These are phyloP conservation scores for Tuberolachnus salignus DNA, from an alignment of 2,888 invertebrate genomes.

Conservation along the genomic window DNA sequence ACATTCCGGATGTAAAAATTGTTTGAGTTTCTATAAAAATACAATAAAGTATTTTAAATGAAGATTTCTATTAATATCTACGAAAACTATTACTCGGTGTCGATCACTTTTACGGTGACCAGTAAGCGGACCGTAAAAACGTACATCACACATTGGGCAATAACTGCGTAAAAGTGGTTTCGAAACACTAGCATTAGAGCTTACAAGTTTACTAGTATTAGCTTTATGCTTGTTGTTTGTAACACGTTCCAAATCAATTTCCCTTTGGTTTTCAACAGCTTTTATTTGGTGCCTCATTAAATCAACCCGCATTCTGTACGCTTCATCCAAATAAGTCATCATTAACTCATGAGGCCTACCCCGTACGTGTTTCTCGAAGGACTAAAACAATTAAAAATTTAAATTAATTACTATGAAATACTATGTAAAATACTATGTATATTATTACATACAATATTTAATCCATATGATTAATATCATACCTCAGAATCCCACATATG, in stretches of 20 bases:
- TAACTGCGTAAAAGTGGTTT: slow-evolving; percentile 71
- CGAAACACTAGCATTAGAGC: slow-evolving; percentile 61
- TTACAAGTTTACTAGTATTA: slow-evolving; percentile 3
- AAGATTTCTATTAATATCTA: not conserved
- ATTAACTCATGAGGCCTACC: slow-evolving; percentile 76
- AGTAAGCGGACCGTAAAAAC: slow-evolving; percentile 79
- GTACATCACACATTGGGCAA: slow-evolving; percentile 88
- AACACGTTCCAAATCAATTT: slow-evolving; percentile 70
- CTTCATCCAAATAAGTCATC: slow-evolving; percentile 78
- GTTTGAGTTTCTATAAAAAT: slow-evolving; percentile 73
- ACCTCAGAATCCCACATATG: slow-evolving; percentile 67
- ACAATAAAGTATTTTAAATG: slow-evolving; percentile 1
- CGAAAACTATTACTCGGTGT: slow-evolving; percentile 67
- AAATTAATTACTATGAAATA: not conserved
- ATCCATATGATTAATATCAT: slow-evolving; percentile 53
- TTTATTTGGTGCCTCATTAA: slow-evolving; percentile 68
- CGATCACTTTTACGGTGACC: slow-evolving; percentile 81
- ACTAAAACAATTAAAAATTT: slow-evolving; percentile 61
- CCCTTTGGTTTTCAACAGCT: slow-evolving; percentile 68
- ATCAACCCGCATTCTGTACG: slow-evolving; percentile 76
- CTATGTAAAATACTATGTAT: no score
- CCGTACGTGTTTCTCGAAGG: slow-evolving; percentile 78
- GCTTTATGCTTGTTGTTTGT: slow-evolving; percentile 42
- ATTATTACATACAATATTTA: no score
- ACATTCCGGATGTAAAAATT: slow-evolving; percentile 84